Evolutionary conservation across 2,113 vertebrate species (phyloP).

Genomic region (Upupa epops): DNA sequence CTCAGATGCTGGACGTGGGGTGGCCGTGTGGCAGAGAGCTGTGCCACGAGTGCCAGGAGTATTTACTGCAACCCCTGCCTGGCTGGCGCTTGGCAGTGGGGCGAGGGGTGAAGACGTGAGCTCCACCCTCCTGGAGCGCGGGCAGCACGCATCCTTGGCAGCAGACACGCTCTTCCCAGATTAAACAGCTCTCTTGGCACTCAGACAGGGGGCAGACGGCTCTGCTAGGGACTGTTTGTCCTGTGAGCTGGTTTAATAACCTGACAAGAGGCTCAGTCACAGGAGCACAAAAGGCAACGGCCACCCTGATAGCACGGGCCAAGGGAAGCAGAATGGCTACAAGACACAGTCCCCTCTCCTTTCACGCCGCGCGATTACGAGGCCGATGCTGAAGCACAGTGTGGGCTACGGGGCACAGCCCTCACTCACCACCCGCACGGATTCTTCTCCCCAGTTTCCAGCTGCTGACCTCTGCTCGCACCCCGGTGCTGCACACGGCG

Average conservation of each 20-base stretch:
- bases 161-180: neutral
- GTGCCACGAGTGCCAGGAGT: accelerated
- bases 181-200: neutral
- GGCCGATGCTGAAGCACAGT: neutral
- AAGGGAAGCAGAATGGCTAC: neutral
- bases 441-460: neutral
- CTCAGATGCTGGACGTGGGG: neutral
- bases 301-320: neutral
- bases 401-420: neutral
- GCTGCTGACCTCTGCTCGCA: neutral
- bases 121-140: neutral
- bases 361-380: neutral
- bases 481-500: accelerated
- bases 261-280: accelerated
- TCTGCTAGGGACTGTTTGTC: slow-evolving; percentile 6
- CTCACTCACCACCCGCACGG: neutral
- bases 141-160: accelerated
- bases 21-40: neutral
- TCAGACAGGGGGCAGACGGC: neutral
- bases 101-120: accelerated
- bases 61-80: neutral
- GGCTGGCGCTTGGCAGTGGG: accelerated
- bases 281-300: neutral
- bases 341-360: neutral
- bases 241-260: neutral